phyloP scores from a whole-genome alignment of 2,113 vertebrate genomes.

The Grus americana region DNA sequence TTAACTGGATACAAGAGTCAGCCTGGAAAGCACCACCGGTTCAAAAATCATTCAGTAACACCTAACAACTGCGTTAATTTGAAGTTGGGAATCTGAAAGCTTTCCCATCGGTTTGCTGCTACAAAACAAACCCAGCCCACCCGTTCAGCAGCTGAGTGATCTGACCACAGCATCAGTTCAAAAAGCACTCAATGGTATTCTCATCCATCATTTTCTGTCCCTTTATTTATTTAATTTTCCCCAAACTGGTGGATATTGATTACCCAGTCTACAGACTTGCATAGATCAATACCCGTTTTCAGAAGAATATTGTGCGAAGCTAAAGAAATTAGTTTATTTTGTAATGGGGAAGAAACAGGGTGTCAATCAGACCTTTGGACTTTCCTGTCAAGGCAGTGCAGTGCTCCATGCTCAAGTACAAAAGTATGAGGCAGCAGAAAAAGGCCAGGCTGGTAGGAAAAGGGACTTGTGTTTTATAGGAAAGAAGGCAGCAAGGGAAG shows the following conservation, averaged over 20 bases:
- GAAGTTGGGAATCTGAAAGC: constrained; percentile 18
- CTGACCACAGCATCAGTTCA: constrained; percentile 23
- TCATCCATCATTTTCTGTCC: constrained; percentile 68
- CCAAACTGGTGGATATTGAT: constrained; percentile 71
- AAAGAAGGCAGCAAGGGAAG: neutral
- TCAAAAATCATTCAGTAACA: neutral
- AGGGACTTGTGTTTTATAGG: neutral
- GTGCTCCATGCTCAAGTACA: neutral
- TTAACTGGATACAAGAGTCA: neutral
- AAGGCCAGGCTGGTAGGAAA: neutral
- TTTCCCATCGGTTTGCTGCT: constrained; percentile 4
- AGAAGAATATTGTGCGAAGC: constrained; percentile 59
- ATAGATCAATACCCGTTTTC: constrained; percentile 73
- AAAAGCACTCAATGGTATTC: constrained; percentile 39
- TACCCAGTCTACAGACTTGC: constrained; percentile 56
- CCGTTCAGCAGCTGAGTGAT: constrained; percentile 44
- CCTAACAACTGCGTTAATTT: neutral
- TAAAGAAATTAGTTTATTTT: constrained; percentile 76
- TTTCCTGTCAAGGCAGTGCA: neutral
- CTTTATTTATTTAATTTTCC: constrained; percentile 52
- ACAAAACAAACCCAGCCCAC: neutral
- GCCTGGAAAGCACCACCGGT: neutral
- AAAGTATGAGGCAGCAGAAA: neutral
- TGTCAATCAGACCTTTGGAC: constrained; percentile 61
- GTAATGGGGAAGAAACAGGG: constrained; percentile 58